Evolutionary conservation across 1,140 invertebrate species (phyloP), one percentile per base, ranked within the genome.

Genomic region (Leptinotarsa undecemlineata): DNA sequence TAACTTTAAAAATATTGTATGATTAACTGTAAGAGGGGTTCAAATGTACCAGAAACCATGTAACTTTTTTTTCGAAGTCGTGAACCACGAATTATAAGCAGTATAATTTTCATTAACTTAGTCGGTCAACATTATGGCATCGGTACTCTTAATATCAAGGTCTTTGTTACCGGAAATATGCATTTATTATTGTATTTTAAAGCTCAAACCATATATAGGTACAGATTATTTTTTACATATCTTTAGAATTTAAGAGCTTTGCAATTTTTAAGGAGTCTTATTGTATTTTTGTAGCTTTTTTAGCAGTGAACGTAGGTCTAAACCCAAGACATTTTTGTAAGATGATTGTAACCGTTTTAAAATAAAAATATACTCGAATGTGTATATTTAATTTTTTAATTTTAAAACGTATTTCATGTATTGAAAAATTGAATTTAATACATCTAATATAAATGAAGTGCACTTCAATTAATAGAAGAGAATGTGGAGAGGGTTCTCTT

Each of bases 211-310:
- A 70, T 70, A 70, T n/a, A 70, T 57, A 70, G 63, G 63, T 57
- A 72, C 23, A 19, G 60, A 64, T 72, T 72, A 72, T 72, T 72
- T 72, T 72, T 72, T 72, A 72, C 71, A 72, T 72, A 72, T 72
- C 71, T 47, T 19, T 72, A 72, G 71, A 42, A 66, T 11, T 64
- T 72, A 72, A 64, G 71, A 64, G 71, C 71, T 72, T 72, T 63
- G 71, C 71, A 64, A 48, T 72, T 72, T 72, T 63, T 64, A 69
- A n/a, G 57, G 19, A 64, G 17, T 20, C 62, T 61, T 61, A 23
- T 64, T 48, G 71, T 72, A 63, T 72, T 72, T 72, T 72, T 72
- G 62, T 72, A 72, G 71, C 71, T 72, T 72, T 72, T 72, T 64
- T 26, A 71, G 69, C 48, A 61, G 60, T 23, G 48, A 48, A 72